Conservation (phyloP, 2,113 vertebrate species). For the Anguilla japonica region DNA sequence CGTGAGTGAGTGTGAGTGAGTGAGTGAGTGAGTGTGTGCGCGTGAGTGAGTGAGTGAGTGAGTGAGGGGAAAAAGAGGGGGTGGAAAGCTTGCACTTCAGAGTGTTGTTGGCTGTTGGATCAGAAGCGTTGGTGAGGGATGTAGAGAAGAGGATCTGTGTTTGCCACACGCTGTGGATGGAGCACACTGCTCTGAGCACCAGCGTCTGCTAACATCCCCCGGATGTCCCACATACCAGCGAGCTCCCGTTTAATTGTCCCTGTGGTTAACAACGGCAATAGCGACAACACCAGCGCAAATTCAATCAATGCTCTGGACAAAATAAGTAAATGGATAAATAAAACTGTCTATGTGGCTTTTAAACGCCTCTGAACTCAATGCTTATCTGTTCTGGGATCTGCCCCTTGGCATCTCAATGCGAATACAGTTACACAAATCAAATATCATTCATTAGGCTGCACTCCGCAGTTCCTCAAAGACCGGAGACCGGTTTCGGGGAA, state of each 20-base stretch:
- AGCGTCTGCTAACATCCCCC: background rate
- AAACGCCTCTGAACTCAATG: conserved; percentile 46
- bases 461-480: background rate
- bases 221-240: background rate
- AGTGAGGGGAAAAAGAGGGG: conserved; percentile 7
- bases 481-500: background rate
- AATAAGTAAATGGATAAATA: background rate
- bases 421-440: conserved; percentile 24
- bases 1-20: background rate
- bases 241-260: background rate
- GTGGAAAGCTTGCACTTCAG: background rate
- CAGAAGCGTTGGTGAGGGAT: background rate
- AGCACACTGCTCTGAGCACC: background rate
- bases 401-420: background rate
- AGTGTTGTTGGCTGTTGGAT: background rate
- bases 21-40: background rate
- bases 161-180: background rate
- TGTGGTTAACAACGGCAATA: no score
- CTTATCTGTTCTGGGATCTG: conserved; percentile 2
- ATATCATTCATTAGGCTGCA: conserved; percentile 8
- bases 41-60: conserved; percentile 20
- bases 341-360: conserved; percentile 35
- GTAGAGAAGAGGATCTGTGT: background rate
- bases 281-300: no score
- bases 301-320: background rate